Evolutionary conservation across 2,113 vertebrate genomes (phyloP).

Genomic region (Tringa solitaria): DNA sequence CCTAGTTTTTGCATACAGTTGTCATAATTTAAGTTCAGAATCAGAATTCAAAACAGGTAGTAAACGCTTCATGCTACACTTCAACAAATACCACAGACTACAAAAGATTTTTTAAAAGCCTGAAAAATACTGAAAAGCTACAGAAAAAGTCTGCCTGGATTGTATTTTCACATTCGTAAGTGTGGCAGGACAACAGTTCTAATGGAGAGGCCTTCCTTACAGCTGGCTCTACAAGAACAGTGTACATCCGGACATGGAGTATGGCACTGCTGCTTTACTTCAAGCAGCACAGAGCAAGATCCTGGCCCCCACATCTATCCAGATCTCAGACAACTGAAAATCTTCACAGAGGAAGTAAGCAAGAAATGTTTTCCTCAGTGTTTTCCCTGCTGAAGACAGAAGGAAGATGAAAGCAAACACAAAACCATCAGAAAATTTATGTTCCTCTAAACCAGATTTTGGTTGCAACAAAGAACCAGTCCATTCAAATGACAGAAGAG

Average conservation of each 20-base stretch:
- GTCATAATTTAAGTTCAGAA: background rate
- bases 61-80: background rate
- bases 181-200: background rate
- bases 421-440: background rate
- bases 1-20: background rate
- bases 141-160: background rate
- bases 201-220: background rate
- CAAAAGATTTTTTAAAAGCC: background rate
- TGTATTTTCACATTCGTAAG: background rate
- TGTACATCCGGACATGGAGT: rapidly evolving
- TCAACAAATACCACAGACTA: background rate
- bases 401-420: background rate
- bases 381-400: background rate
- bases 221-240: background rate
- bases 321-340: background rate
- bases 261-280: background rate
- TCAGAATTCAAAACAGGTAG: background rate
- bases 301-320: background rate
- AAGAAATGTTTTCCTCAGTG: background rate
- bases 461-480: background rate
- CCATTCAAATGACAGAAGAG: background rate
- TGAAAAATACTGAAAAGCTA: background rate
- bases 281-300: background rate
- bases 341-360: background rate
- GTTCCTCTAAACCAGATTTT: background rate